Percentiles rank a stretch among this genome's conserved stretches.
Evolutionary conservation across 2,888 invertebrate genomes (phyloP).

Genomic region (Tetragnatha montana): DNA sequence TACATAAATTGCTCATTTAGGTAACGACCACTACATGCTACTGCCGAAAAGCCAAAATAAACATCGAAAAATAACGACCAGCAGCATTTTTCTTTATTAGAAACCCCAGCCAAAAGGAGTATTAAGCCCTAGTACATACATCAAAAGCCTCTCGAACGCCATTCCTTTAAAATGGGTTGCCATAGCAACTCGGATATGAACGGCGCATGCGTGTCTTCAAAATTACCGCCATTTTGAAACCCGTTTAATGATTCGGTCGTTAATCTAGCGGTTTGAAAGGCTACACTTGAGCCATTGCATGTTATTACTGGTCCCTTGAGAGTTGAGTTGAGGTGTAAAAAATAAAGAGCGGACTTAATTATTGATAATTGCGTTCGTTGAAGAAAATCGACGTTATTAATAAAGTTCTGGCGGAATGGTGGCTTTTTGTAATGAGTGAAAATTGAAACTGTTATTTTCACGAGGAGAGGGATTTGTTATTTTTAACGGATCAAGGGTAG

Average conservation of each 20-base stretch:
- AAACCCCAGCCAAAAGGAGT: constrained; percentile 2
- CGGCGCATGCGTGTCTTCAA: not conserved
- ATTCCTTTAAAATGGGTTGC: constrained; percentile 6
- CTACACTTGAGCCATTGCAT: not conserved
- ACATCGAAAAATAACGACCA: constrained; percentile 18
- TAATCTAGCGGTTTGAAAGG: constrained; percentile 1
- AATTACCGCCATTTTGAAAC: constrained; percentile 1
- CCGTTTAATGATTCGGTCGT: not conserved
- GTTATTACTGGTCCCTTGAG: constrained; percentile 1
- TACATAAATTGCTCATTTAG: constrained; percentile 54
- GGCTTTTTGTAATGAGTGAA: constrained; percentile 28
- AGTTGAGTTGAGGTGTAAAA: not conserved
- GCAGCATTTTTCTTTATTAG: constrained; percentile 28
- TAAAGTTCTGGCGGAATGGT: constrained; percentile 8
- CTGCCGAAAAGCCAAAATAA: not conserved
- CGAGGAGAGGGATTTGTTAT: not conserved
- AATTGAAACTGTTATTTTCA: constrained; percentile 8
- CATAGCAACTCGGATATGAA: constrained; percentile 12
- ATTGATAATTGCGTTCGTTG: constrained; percentile 28
- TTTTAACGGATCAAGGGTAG: not conserved
- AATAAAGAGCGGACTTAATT: constrained; percentile 31
- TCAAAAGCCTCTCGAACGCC: constrained; percentile 13
- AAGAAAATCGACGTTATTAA: constrained; percentile 38
- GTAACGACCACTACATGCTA: constrained; percentile 38
- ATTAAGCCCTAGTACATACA: constrained; percentile 14